Conservation (phyloP, 2,888 invertebrate species). For the Epinotia bilunana region DNA sequence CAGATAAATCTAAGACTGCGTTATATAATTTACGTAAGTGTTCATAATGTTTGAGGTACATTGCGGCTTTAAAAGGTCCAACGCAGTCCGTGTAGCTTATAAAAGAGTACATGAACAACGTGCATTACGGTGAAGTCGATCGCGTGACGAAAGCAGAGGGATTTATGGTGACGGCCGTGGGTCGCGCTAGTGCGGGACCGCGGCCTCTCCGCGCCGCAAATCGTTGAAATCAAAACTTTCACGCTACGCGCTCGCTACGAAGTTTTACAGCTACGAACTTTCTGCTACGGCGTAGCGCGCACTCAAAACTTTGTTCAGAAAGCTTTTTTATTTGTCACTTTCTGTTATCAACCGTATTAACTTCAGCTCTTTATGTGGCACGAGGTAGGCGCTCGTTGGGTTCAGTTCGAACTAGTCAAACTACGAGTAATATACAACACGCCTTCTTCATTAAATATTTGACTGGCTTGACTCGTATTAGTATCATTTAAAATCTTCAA, state of each 20-base stretch:
- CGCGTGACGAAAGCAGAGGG: slow-evolving; percentile 7
- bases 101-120: slow-evolving; percentile 55
- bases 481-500: background rate
- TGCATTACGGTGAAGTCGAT: slow-evolving; percentile 28
- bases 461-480: background rate
- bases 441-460: background rate
- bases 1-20: slow-evolving; percentile 71
- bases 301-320: slow-evolving; percentile 82
- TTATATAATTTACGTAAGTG: slow-evolving; percentile 46
- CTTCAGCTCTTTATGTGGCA: slow-evolving; percentile 63
- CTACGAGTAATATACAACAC: background rate
- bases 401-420: slow-evolving; percentile 11
- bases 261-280: slow-evolving; percentile 85
- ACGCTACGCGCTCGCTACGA: slow-evolving; percentile 84
- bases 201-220: slow-evolving; percentile 81
- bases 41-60: slow-evolving; percentile 53
- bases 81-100: background rate
- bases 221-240: slow-evolving; percentile 85
- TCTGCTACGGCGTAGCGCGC: slow-evolving; percentile 83
- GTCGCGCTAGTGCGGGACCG: slow-evolving; percentile 78
- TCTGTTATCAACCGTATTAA: slow-evolving; percentile 79
- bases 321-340: slow-evolving; percentile 83
- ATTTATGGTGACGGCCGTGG: slow-evolving; percentile 63
- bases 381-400: background rate
- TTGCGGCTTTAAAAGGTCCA: slow-evolving; percentile 52